These are phyloP conservation scores for Ictalurus furcatus DNA, from an alignment of 2,113 vertebrate genomes.

Conservation along the genomic window DNA sequence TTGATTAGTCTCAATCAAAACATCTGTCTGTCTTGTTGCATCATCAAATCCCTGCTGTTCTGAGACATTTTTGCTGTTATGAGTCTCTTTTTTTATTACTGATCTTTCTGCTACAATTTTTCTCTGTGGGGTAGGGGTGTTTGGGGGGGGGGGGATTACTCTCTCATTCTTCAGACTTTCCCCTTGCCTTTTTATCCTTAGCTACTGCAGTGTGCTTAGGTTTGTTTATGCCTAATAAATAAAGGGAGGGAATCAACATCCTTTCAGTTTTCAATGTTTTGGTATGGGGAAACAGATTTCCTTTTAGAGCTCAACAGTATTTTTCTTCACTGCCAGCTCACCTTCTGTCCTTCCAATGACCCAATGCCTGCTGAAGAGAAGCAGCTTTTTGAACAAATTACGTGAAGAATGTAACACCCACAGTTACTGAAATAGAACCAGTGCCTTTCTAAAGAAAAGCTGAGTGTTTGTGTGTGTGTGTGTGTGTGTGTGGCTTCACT, in stretches of 20 bases:
- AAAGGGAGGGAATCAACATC: background rate
- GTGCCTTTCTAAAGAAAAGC: slow-evolving; percentile 1
- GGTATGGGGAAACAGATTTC: slow-evolving; percentile 7
- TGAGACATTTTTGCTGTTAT: background rate
- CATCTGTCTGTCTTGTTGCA: slow-evolving; percentile 16
- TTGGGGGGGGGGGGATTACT: no score
- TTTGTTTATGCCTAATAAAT: slow-evolving; percentile 1
- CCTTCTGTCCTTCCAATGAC: slow-evolving; percentile 28
- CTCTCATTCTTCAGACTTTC: background rate
- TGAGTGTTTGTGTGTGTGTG: background rate
- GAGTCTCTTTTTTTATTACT: no score
- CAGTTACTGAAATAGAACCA: slow-evolving; percentile 30
- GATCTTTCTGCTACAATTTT: background rate
- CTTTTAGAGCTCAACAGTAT: slow-evolving; percentile 24
- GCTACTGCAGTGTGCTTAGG: background rate
- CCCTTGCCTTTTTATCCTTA: background rate
- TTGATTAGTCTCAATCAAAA: background rate
- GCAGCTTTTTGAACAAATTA: slow-evolving; percentile 12
- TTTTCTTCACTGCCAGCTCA: slow-evolving; percentile 11
- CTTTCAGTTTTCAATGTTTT: background rate
- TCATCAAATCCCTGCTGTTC: background rate
- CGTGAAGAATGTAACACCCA: slow-evolving; percentile 12
- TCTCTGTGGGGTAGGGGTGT: no score
- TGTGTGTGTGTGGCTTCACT: slow-evolving; percentile 27
- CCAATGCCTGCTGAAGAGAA: slow-evolving; percentile 22